phyloP scores from a whole-genome alignment of 2,888 invertebrate species.

The Spialia ferax region DNA sequence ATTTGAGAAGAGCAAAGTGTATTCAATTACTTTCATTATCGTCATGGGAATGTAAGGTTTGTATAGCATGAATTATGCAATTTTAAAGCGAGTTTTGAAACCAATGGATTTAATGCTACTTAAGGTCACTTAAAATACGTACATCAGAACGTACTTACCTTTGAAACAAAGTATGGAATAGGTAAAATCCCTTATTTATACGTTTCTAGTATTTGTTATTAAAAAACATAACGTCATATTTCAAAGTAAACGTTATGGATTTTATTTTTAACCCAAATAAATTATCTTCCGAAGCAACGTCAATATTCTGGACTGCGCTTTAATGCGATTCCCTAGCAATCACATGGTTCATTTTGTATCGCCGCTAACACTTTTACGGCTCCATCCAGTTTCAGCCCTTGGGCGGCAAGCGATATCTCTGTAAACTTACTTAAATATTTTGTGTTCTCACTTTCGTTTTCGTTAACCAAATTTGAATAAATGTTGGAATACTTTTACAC shows the following conservation, averaged over 20 bases:
- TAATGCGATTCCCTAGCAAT: slow-evolving; percentile 79
- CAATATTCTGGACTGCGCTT: slow-evolving; percentile 51
- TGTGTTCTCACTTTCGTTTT: neutral
- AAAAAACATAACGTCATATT: too few relatives aligned
- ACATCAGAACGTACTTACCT: too few relatives aligned
- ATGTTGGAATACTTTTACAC: too few relatives aligned
- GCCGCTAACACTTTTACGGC: slow-evolving; percentile 68
- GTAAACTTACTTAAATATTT: neutral
- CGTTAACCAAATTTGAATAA: too few relatives aligned
- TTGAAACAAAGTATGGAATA: too few relatives aligned
- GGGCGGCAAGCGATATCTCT: neutral
- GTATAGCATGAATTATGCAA: neutral
- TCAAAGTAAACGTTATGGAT: neutral
- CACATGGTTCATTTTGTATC: slow-evolving; percentile 83
- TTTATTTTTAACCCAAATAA: neutral
- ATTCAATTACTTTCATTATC: slow-evolving; percentile 28
- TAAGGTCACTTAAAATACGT: too few relatives aligned
- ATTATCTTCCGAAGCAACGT: neutral
- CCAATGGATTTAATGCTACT: neutral
- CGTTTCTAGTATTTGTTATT: too few relatives aligned
- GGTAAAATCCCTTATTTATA: too few relatives aligned
- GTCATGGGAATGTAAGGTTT: neutral
- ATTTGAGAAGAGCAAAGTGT: slow-evolving; percentile 36
- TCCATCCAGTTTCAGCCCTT: slow-evolving; percentile 49
- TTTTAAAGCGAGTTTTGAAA: neutral